Conservation (phyloP, 1,140 invertebrate species). For the Aphidius ervi region DNA sequence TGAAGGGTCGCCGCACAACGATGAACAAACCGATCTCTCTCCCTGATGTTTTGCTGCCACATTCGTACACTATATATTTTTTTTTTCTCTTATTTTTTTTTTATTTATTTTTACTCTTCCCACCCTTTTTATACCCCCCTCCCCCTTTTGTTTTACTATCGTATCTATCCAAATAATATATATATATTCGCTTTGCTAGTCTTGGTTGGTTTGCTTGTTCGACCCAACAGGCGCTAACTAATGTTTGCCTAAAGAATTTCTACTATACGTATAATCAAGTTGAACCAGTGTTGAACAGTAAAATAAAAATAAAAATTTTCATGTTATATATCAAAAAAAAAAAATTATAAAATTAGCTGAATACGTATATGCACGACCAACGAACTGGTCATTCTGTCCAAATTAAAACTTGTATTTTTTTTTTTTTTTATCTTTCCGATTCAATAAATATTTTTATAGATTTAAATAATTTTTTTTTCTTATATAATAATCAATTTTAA, state of each 20-base stretch:
- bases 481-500: too few species aligned
- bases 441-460: too few species aligned
- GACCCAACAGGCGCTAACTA: constrained; percentile 46
- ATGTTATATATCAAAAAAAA: too few species aligned
- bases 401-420: not conserved
- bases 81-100: not conserved
- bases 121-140: not conserved
- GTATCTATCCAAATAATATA: too few species aligned
- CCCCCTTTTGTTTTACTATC: not conserved
- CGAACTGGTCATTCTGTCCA: constrained; percentile 16
- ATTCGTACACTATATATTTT: constrained; percentile 4
- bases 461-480: too few species aligned
- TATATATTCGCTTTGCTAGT: too few species aligned
- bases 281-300: constrained; percentile 22
- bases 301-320: too few species aligned
- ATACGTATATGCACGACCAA: constrained; percentile 17
- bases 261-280: constrained; percentile 46
- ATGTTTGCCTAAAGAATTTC: constrained; percentile 53
- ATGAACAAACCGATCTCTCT: constrained; percentile 35
- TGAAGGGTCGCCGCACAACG: constrained; percentile 45
- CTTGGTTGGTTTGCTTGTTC: constrained; percentile 1
- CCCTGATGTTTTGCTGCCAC: not conserved
- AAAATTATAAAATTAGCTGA: constrained; percentile 31
- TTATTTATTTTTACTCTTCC: constrained; percentile 7
- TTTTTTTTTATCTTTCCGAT: too few species aligned